phyloP scores from a whole-genome alignment of 1,140 invertebrate species.

The Sitobion miscanthi region DNA sequence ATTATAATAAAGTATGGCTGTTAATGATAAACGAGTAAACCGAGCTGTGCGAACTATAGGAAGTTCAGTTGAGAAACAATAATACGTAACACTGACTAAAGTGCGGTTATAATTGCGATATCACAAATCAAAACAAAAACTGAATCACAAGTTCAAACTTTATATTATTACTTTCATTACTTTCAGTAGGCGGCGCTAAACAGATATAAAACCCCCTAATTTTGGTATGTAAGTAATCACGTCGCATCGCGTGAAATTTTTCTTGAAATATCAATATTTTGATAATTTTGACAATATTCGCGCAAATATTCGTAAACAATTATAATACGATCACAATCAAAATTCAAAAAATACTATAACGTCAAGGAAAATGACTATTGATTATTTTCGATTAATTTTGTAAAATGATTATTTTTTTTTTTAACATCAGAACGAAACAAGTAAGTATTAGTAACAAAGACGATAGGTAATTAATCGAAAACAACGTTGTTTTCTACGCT shows the following conservation, averaged over 20 bases:
- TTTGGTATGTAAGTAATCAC: background rate
- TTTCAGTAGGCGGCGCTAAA: background rate
- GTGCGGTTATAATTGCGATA: background rate
- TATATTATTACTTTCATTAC: background rate
- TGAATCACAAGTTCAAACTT: background rate
- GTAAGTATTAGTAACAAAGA: background rate
- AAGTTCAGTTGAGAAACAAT: background rate
- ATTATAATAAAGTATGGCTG: background rate
- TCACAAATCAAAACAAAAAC: background rate
- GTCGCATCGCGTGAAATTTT: too few species aligned
- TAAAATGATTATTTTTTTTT: constrained; percentile 11
- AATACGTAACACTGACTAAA: background rate
- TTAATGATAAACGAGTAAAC: background rate
- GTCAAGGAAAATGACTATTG: background rate
- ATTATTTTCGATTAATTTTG: background rate
- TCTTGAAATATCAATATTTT: too few species aligned
- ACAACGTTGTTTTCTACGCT: background rate
- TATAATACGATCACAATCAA: background rate
- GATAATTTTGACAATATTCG: too few species aligned
- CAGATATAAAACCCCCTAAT: background rate
- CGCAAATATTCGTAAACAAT: too few species aligned
- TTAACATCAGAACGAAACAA: background rate
- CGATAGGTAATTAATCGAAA: background rate
- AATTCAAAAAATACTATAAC: background rate
- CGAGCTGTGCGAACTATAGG: background rate